These are phyloP conservation scores for Brachionus asplanchnoidis DNA, from an alignment of 1,140 invertebrate species.

Conservation along the genomic window DNA sequence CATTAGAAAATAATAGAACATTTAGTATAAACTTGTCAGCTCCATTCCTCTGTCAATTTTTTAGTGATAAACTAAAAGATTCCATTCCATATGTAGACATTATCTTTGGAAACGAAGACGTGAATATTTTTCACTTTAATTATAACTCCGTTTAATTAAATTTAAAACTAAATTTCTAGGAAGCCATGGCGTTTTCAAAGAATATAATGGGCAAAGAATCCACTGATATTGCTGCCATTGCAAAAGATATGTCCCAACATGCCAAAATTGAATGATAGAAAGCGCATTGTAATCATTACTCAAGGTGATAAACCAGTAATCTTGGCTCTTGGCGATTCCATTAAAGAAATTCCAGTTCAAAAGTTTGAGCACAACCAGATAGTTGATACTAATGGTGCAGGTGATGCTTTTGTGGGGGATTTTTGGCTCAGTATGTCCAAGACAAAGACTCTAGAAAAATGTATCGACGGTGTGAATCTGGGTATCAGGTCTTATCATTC, in stretches of 20 bases:
- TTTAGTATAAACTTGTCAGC: conserved; percentile 93
- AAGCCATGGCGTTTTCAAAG: conserved; percentile 77
- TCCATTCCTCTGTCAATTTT: conserved; percentile 87
- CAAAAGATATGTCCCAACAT: conserved; percentile 68
- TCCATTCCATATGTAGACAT: conserved; percentile 88
- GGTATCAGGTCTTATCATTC: conserved; percentile 51
- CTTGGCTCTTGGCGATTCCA: conserved; percentile 63
- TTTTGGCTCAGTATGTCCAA: conserved; percentile 81
- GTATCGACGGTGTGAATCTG: conserved; percentile 73
- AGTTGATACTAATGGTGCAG: conserved; percentile 95
- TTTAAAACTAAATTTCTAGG: conserved; percentile 59
- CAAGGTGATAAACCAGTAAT: conserved; percentile 80
- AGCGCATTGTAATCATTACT: conserved; percentile 76
- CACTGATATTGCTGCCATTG: conserved; percentile 76
- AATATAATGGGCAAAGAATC: conserved; percentile 57
- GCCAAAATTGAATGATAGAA: conserved; percentile 68
- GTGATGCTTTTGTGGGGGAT: conserved; percentile 86
- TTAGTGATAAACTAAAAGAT: conserved; percentile 72
- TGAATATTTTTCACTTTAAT: conserved; percentile 53
- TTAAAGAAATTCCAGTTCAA: conserved; percentile 10
- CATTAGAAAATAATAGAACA: conserved; percentile 67
- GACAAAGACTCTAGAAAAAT: conserved; percentile 69
- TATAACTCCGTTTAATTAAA: background rate
- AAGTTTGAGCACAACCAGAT: conserved; percentile 64
- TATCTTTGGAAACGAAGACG: conserved; percentile 88